phyloP scores from a whole-genome alignment of 2,888 invertebrate species.

The Cerastoderma edule region DNA sequence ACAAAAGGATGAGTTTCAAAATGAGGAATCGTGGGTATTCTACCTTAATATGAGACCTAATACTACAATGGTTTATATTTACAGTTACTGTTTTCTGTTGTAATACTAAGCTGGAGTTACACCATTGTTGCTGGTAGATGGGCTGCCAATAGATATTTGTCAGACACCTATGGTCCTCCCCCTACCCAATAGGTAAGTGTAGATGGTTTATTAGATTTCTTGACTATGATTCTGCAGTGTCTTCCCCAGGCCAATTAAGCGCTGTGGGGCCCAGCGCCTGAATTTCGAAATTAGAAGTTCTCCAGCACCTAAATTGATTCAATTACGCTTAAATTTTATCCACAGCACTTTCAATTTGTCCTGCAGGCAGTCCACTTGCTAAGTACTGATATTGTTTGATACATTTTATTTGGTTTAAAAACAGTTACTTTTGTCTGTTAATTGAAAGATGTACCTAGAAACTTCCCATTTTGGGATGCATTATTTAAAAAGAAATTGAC shows the following conservation, averaged over 20 bases:
- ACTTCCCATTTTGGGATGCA: too few species aligned
- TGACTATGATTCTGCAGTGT: too few species aligned
- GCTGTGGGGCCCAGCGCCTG: too few species aligned
- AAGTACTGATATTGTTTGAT: too few species aligned
- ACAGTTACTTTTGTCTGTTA: too few species aligned
- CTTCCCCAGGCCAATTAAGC: too few species aligned
- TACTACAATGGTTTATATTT: constrained; percentile 36
- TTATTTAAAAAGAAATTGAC: too few species aligned
- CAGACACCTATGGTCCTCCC: constrained; percentile 42
- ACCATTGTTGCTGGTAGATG: constrained; percentile 75
- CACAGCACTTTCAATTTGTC: not conserved
- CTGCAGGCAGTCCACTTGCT: not conserved
- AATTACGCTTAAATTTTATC: not conserved
- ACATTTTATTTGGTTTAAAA: too few species aligned
- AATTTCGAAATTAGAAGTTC: not conserved
- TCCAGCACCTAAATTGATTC: not conserved
- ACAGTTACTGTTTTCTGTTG: constrained; percentile 76
- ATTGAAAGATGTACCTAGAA: too few species aligned
- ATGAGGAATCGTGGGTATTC: not conserved
- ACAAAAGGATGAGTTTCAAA: not conserved
- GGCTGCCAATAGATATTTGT: constrained; percentile 68
- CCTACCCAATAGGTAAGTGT: constrained; percentile 8
- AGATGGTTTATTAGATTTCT: not conserved
- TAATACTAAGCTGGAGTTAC: constrained; percentile 77
- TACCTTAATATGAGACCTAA: not conserved